Base-by-base conservation (phyloP, 2,113 vertebrate species). In the Thryonomys swinderianus region DNA sequence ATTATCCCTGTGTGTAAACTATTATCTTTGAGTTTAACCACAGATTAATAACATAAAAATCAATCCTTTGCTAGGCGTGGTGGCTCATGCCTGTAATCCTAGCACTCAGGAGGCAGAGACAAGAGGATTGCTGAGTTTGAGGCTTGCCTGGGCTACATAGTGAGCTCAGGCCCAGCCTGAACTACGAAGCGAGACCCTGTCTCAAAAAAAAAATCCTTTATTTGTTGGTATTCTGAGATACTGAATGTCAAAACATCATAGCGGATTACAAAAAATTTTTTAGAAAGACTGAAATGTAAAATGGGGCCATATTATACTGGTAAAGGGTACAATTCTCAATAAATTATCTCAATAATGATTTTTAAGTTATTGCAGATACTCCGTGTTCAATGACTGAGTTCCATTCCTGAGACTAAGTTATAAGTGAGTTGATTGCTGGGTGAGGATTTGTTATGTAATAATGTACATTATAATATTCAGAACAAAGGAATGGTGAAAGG, bases 21-120 rank as follows among this genome's bases (percentile, higher is more conserved):
- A 55, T 91, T 71, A 48, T 45, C n/a, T 32, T 88, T 55, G 61
- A 40, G 9, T 74, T 66, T 87, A 61, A 69, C 5, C 20, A 80
- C 66, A 92, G 89, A 76, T 73, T 80, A n/a, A 30, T 92, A 81
- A 42, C 14, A 32, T 79, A n/a, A n/a, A n/a, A n/a, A n/a, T n/a
- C n/a, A n/a, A n/a, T n/a, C n/a, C n/a, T n/a, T n/a, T n/a, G n/a
- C n/a, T n/a, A n/a, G n/a, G n/a, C n/a, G n/a, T n/a, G n/a, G n/a
- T n/a, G n/a, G n/a, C n/a, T n/a, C n/a, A n/a, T n/a, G n/a, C n/a
- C n/a, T n/a, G n/a, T n/a, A n/a, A n/a, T n/a, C n/a, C n/a, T n/a
- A n/a, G n/a, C n/a, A n/a, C n/a, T n/a, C n/a, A n/a, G n/a, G n/a
- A n/a, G n/a, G n/a, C n/a, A n/a, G n/a, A n/a, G n/a, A n/a, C n/a